A percentile compares a stretch with the other conserved stretches of the same genome.
Evolutionary conservation across 2,888 invertebrate species (phyloP).

Genomic region (Alentia gelatinosa): DNA sequence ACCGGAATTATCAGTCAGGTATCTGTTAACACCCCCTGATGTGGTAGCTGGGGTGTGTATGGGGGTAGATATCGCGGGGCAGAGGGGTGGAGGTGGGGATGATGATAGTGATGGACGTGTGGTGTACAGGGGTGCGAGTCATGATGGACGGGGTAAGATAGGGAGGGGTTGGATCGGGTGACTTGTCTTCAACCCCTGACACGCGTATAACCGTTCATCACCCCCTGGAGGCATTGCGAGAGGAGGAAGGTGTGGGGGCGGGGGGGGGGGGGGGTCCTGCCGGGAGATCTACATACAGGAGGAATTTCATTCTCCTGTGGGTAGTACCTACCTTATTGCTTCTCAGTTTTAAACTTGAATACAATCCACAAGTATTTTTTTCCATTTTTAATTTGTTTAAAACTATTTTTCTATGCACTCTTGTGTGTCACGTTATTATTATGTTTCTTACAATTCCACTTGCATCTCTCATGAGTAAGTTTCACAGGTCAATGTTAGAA

Average conservation of each 20-base stretch:
- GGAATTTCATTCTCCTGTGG: too few species aligned
- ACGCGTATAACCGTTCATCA: neutral
- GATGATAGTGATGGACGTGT: neutral
- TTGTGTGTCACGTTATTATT: too few species aligned
- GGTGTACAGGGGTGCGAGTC: neutral
- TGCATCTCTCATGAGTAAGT: too few species aligned
- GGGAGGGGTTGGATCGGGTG: neutral
- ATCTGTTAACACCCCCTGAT: neutral
- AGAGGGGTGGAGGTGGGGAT: too few species aligned
- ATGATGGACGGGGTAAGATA: neutral
- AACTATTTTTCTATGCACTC: too few species aligned
- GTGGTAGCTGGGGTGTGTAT: neutral
- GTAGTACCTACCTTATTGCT: too few species aligned
- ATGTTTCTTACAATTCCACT: too few species aligned
- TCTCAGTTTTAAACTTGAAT: too few species aligned
- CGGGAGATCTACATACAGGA: neutral
- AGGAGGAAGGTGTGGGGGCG: too few species aligned
- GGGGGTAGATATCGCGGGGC: neutral
- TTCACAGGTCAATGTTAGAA: too few species aligned
- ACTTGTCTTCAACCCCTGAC: neutral
- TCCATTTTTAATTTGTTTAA: too few species aligned
- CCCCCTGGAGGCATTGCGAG: neutral
- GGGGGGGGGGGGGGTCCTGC: neutral
- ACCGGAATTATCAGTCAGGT: neutral
- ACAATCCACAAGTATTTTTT: too few species aligned